phyloP scores from a whole-genome alignment of 2,888 invertebrate genomes.

The Scotopteryx bipunctaria region DNA sequence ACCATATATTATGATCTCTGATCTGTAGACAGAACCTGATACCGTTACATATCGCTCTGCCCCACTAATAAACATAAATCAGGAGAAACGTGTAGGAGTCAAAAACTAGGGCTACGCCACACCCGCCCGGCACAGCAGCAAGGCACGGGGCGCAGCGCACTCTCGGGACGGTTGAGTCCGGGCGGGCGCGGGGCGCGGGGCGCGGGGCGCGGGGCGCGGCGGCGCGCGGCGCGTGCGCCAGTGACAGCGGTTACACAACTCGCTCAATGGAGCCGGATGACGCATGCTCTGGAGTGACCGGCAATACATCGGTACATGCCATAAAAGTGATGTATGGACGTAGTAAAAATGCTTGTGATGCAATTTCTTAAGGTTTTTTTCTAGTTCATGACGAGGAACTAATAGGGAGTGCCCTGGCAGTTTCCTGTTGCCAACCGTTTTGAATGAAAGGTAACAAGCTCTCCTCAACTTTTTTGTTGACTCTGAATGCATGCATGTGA shows the following conservation, averaged over 20 bases:
- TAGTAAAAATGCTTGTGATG: constrained; percentile 3
- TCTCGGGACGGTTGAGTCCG: constrained; percentile 26
- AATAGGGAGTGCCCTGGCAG: too few species aligned
- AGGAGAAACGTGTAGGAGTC: constrained; percentile 31
- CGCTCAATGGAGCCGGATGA: constrained; percentile 65
- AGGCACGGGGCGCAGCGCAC: constrained; percentile 19
- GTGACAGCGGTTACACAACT: constrained; percentile 61
- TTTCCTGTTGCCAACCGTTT: too few species aligned
- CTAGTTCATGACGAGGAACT: background rate
- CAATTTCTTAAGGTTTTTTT: background rate
- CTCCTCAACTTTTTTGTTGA: too few species aligned
- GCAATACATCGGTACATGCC: constrained; percentile 5
- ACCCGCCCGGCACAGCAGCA: constrained; percentile 23
- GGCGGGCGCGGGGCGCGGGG: constrained; percentile 15
- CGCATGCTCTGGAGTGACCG: constrained; percentile 44
- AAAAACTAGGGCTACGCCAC: constrained; percentile 23
- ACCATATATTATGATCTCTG: too few species aligned
- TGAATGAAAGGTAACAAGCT: too few species aligned
- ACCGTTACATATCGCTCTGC: too few species aligned
- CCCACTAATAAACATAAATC: too few species aligned
- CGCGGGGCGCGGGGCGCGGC: constrained; percentile 15
- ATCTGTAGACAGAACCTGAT: too few species aligned
- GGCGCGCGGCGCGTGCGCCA: constrained; percentile 19
- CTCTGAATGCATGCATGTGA: too few species aligned
- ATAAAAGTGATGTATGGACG: constrained; percentile 11